phyloP scores from a whole-genome alignment of 2,113 vertebrate genomes.

The Ameiurus melas region DNA sequence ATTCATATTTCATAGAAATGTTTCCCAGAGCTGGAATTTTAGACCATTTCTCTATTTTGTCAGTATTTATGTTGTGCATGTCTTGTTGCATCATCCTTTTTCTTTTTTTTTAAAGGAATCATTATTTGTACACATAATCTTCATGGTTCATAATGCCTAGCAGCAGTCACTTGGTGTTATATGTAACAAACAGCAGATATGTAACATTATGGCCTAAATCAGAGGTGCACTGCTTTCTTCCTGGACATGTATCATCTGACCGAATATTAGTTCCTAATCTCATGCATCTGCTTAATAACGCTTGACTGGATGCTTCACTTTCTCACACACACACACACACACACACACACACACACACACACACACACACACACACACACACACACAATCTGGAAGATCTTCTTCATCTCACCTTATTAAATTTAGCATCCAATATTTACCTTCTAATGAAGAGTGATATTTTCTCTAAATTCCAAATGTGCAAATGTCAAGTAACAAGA shows the following conservation, averaged over 20 bases:
- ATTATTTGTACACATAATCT: not conserved
- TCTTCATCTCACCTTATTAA: not conserved
- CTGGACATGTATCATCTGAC: not conserved
- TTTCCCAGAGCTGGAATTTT: not conserved
- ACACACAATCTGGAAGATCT: not conserved
- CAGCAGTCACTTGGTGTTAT: not conserved
- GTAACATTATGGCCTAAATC: not conserved
- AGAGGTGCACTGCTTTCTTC: not conserved
- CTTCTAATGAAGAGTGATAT: not conserved
- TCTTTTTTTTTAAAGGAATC: not conserved
- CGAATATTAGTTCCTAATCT: not conserved
- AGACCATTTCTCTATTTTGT: not conserved
- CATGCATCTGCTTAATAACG: constrained; percentile 3
- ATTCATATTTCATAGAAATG: not conserved
- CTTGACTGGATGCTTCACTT: not conserved
- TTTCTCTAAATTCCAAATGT: not conserved
- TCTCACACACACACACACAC: not conserved
- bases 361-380: too few species aligned
- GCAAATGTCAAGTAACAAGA: not conserved
- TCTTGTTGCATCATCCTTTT: not conserved
- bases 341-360: too few species aligned
- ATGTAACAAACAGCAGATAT: not conserved
- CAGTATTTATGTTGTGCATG: not conserved
- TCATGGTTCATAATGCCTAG: not conserved
- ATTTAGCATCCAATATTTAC: not conserved